Percentiles rank a stretch among this genome's conserved stretches.
Conservation (phyloP, 2,888 invertebrate species). For the Desoria tigrina region DNA sequence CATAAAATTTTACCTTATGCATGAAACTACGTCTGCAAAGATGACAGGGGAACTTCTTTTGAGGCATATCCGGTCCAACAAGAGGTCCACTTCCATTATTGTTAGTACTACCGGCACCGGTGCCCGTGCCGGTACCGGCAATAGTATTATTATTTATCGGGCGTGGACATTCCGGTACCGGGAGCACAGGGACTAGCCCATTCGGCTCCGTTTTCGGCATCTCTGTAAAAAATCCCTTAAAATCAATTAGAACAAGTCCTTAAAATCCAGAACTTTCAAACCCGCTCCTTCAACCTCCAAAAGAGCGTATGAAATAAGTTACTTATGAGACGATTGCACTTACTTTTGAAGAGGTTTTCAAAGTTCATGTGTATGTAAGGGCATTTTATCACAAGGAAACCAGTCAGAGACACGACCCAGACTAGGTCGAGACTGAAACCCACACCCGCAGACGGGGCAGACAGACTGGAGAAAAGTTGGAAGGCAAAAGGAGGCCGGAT, state of each 20-base stretch:
- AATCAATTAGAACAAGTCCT: no score
- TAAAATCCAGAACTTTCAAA: no score
- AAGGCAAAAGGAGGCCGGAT: neutral
- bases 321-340: no score
- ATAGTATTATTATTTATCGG: constrained; percentile 10
- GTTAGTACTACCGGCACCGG: constrained; percentile 9
- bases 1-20: no score
- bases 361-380: no score
- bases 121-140: neutral
- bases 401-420: constrained; percentile 4
- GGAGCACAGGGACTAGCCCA: neutral
- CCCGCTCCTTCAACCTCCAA: no score
- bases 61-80: constrained; percentile 27
- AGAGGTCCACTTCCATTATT: constrained; percentile 21
- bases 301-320: no score
- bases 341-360: no score
- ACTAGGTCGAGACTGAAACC: neutral
- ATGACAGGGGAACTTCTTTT: constrained; percentile 53
- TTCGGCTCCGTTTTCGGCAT: constrained; percentile 19
- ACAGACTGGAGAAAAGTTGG: no score
- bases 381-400: neutral
- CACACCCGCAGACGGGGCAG: constrained; percentile 13
- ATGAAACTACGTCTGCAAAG: constrained; percentile 50
- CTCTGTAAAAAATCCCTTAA: neutral
- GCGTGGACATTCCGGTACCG: neutral